Evolutionary conservation across 2,113 vertebrate genomes (phyloP).

Genomic region (Otocyon megalotis): DNA sequence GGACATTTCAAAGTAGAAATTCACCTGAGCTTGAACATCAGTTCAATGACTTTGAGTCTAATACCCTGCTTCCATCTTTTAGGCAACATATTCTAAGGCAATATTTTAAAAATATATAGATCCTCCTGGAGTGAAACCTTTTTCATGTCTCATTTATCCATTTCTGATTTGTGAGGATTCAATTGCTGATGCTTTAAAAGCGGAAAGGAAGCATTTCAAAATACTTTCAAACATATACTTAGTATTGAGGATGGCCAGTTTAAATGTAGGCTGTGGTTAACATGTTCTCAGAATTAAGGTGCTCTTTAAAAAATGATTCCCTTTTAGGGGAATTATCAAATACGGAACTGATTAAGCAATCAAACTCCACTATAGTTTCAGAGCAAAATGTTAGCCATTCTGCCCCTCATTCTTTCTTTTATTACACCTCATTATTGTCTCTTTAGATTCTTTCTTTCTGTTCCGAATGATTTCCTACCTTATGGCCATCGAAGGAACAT

Average conservation of each 20-base stretch:
- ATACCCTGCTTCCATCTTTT: not conserved
- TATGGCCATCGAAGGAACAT: constrained; percentile 82
- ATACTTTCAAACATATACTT: constrained; percentile 31
- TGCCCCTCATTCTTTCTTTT: constrained; percentile 87
- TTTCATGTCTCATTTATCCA: not conserved
- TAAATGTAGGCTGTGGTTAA: constrained; percentile 51
- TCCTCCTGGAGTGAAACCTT: not conserved
- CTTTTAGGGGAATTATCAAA: constrained; percentile 46
- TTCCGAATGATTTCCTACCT: constrained; percentile 84
- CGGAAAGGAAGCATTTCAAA: not conserved
- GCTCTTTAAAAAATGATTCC: not conserved
- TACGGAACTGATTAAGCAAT: constrained; percentile 73
- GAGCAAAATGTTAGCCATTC: constrained; percentile 66
- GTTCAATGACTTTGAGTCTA: not conserved
- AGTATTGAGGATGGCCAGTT: not conserved
- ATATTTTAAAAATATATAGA: not conserved
- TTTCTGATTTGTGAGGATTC: constrained; percentile 42
- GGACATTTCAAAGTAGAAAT: not conserved
- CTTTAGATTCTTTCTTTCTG: constrained; percentile 86
- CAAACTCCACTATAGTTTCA: constrained; percentile 51
- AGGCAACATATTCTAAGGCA: not conserved
- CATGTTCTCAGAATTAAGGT: constrained; percentile 36
- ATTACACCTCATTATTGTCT: constrained; percentile 84
- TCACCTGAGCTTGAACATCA: not conserved
- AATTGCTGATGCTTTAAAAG: not conserved